Percentiles rank a stretch among this genome's conserved stretches.
Evolutionary conservation across 2,113 vertebrate genomes (phyloP).

Genomic region (Chascanopsetta lugubris): DNA sequence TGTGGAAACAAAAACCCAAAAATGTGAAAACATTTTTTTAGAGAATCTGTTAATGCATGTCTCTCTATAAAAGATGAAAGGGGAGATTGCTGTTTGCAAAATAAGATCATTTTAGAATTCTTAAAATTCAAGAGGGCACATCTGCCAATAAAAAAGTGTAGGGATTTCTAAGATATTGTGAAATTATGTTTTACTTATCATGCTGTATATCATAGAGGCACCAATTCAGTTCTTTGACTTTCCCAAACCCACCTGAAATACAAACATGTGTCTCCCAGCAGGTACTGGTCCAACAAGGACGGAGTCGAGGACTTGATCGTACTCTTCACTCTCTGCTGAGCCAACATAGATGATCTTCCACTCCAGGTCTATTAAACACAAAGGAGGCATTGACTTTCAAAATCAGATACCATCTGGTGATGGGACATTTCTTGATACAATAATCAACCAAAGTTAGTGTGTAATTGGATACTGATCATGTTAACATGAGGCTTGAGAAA

Average conservation of each 20-base stretch:
- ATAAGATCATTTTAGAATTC: no score
- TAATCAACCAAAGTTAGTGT: no score
- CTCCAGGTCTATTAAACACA: slow-evolving; percentile 83
- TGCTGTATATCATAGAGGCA: no score
- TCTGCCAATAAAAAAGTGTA: neutral
- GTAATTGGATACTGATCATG: no score
- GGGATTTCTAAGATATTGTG: no score
- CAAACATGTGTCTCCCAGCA: slow-evolving; percentile 92
- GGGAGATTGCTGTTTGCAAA: no score
- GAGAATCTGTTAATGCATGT: neutral
- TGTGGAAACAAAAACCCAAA: slow-evolving; percentile 52
- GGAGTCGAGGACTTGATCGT: slow-evolving; percentile 90
- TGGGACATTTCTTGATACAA: no score
- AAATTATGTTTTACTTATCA: no score
- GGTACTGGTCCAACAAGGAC: slow-evolving; percentile 92
- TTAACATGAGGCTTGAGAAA: no score
- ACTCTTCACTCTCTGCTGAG: slow-evolving; percentile 92
- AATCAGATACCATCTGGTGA: no score
- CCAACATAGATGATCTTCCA: slow-evolving; percentile 96
- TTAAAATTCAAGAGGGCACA: no score
- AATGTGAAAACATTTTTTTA: neutral
- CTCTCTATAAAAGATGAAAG: no score
- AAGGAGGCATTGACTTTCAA: neutral
- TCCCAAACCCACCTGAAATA: slow-evolving; percentile 87
- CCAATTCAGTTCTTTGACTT: neutral